Base-by-base conservation (phyloP, 2,888 invertebrate species). In the Adelognathus sp. region DNA sequence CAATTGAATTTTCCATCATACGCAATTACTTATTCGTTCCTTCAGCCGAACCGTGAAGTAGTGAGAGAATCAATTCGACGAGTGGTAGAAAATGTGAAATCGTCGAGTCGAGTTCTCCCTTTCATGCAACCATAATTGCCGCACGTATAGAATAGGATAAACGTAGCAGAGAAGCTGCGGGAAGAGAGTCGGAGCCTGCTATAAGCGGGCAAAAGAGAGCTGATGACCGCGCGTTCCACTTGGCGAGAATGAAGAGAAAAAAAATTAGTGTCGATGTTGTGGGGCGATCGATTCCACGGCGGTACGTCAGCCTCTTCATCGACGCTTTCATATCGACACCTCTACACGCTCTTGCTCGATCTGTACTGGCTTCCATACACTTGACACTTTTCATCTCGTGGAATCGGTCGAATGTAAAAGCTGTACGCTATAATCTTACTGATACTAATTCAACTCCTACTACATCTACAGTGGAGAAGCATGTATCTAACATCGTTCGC, bases 51-150 rank as follows among this genome's bases (percentile, higher is more conserved):
- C n/a, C n/a, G n/a, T n/a, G n/a, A n/a, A n/a, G n/a, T n/a, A n/a
- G n/a, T n/a, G n/a, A n/a, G n/a, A n/a, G n/a, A n/a, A n/a, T n/a
- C n/a, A n/a, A 41, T 46, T 39, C 16, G 39, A 3, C 29, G 9
- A 31, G 70, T 41, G 52, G 61, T 71, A 61, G 79, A 79, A 79
- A 79, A 79, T 79, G 79, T 79, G 79, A 79, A 79, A 79, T 71
- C 78, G 78, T 58, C 74, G 70, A 71, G 71, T 41, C 41, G 63
- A 69, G 72, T 79, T 21, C 70, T 79, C 61, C 71, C 29, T 75
- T 50, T 75, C 71, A 46, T 71, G n/a, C n/a, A n/a, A 31, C 50
- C 39, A 21, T 78, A 75, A 79, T 79, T 75, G 61, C 79, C 44
- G 60, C 71, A 54, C 66, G 33, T 31, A 9, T 16, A 18, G n/a